Evolutionary conservation across 2,113 vertebrate species (phyloP), one percentile per base, ranked within the genome.

Genomic region (Petroica traversi): DNA sequence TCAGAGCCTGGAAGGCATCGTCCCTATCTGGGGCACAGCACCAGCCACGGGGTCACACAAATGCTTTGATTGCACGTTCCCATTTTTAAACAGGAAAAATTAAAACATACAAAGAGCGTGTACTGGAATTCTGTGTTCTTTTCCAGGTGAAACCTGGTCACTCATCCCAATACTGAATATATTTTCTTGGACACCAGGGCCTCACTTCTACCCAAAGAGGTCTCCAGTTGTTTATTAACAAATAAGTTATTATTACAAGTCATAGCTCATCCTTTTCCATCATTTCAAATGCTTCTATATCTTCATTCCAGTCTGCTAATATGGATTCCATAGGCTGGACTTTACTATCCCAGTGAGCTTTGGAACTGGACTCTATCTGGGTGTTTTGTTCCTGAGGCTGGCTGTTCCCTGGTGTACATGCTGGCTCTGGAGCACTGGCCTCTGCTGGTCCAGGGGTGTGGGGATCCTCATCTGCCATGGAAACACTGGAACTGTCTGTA

Each of bases 241-340:
- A 95, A 94, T 90, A 94, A 89, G 69, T 94, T 95, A 96, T 74
- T 90, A 95, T 78, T 95, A 92, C 67, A 97, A 98, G 98, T 99
- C 99, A 99, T 98, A 99, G 99, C 95, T 99, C 99, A 85, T 99
- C 99, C 87, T 99, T 99, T 94, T 99, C 99, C 99, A 99, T 99
- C 98, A 99, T 99, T 98, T 99, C 98, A 98, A 99, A 99, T 7
- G 99, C 99, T 98, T 99, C 99, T 98, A 99, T 98, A 97, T 99
- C 99, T 98, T 99, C 99, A 97, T 98, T 99, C 99, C 99, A 99
- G 97, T 99, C 99, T 93, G 99, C 99, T 96, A 99, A 97, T 95
- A 99, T 98, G 43, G 99, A 98, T 89, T 99, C 99, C 96, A 99
- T 98, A 48, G 99, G 99, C 61, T 98, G 98, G 88, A 85, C 97